phyloP scores from a whole-genome alignment of 2,888 invertebrate species.

The Lepidochrysops patricia region DNA sequence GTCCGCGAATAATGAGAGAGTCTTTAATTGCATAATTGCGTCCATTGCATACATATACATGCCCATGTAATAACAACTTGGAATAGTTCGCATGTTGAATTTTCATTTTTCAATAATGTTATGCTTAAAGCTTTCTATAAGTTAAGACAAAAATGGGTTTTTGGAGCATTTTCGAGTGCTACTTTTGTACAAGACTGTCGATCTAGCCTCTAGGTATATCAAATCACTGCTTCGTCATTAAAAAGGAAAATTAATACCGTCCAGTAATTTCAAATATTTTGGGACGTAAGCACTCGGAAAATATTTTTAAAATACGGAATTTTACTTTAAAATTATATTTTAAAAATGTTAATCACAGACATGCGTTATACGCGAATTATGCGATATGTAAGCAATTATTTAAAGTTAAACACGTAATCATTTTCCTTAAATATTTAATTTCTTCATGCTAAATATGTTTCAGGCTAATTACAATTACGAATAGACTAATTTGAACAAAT shows the following conservation, averaged over 20 bases:
- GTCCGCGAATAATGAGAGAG: no score
- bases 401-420: not conserved
- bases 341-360: not conserved
- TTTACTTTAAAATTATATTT: not conserved
- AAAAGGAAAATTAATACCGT: not conserved
- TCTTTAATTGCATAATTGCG: no score
- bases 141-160: no score
- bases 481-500: not conserved
- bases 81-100: no score
- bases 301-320: slow-evolving; percentile 1
- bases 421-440: not conserved
- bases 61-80: no score
- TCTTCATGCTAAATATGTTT: not conserved
- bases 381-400: not conserved
- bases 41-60: no score
- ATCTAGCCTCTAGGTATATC: no score
- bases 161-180: no score
- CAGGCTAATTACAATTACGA: not conserved
- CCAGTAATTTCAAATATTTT: not conserved
- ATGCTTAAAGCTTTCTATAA: no score
- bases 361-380: not conserved
- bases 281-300: slow-evolving; percentile 2
- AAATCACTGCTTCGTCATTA: no score
- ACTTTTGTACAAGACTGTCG: no score
- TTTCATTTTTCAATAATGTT: no score